phyloP scores from a whole-genome alignment of 64 coral and sea anemone species.

The Dendrophyllia cribrosa region DNA sequence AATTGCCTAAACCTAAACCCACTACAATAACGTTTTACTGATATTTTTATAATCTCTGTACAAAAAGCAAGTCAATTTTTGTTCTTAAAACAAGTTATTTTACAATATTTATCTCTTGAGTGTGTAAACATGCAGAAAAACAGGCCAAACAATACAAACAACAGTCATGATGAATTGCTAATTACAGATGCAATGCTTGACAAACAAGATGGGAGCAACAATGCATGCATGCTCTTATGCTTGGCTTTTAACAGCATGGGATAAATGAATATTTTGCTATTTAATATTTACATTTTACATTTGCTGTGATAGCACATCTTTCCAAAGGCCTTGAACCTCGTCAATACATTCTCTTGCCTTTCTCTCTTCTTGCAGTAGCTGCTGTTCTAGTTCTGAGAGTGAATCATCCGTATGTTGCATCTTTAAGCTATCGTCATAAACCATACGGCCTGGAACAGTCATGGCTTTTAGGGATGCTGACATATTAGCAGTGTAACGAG shows the following conservation, averaged over 20 bases:
- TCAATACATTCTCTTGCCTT: slow-evolving; percentile 70
- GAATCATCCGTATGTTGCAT: slow-evolving; percentile 9
- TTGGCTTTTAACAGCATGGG: background rate
- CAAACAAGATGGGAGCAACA: background rate
- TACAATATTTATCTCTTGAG: background rate
- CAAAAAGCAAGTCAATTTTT: background rate
- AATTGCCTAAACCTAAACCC: background rate
- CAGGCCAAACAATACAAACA: background rate
- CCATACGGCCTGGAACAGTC: slow-evolving; percentile 41
- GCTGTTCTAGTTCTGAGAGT: slow-evolving; percentile 52
- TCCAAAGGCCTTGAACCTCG: slow-evolving; percentile 70
- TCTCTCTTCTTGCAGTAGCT: slow-evolving; percentile 58
- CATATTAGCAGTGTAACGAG: slow-evolving; percentile 70
- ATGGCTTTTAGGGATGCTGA: slow-evolving; percentile 83
- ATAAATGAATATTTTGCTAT: background rate
- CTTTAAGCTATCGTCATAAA: slow-evolving; percentile 26
- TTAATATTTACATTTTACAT: background rate
- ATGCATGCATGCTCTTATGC: background rate
- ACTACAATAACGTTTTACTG: background rate
- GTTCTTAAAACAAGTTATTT: background rate
- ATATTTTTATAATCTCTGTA: slow-evolving; percentile 14
- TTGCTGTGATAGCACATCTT: slow-evolving; percentile 31
- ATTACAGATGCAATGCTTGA: background rate
- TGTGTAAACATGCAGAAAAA: background rate
- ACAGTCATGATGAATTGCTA: background rate